Conservation (phyloP, 2,797 vertebrate species). For the Alca torda region DNA sequence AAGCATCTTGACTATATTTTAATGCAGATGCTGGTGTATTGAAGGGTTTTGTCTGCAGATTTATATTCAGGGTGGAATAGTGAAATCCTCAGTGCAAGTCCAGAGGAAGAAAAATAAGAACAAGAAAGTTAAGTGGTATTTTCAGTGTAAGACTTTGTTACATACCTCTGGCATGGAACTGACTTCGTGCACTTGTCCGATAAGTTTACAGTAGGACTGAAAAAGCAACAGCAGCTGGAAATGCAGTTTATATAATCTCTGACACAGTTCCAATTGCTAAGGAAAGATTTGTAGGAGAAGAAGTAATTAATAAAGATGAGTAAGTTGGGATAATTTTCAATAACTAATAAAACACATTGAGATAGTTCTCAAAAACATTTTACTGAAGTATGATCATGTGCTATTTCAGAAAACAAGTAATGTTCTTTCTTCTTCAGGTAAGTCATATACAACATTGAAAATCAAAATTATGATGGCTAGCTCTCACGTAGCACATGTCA, state of each 20-base stretch:
- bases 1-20: neutral
- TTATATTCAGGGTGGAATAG: neutral
- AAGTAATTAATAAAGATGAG: conserved; percentile 43
- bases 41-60: neutral
- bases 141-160: neutral
- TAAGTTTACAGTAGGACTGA: conserved; percentile 98
- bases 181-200: conserved; percentile 94
- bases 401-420: neutral
- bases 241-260: conserved; percentile 97
- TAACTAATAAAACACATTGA: neutral
- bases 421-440: neutral
- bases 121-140: neutral
- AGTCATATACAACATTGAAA: neutral
- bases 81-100: neutral
- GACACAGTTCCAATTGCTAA: conserved; percentile 98
- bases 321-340: neutral
- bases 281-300: conserved; percentile 51
- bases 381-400: neutral
- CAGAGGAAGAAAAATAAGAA: neutral
- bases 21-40: neutral
- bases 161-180: conserved; percentile 96
- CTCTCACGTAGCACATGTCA: neutral
- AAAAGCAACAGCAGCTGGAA: conserved; percentile 98
- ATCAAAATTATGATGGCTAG: neutral
- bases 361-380: neutral